Evolutionary conservation across 1,140 invertebrate species (phyloP), one percentile per base, ranked within the genome.

Genomic region (Saccostrea cuccullata): DNA sequence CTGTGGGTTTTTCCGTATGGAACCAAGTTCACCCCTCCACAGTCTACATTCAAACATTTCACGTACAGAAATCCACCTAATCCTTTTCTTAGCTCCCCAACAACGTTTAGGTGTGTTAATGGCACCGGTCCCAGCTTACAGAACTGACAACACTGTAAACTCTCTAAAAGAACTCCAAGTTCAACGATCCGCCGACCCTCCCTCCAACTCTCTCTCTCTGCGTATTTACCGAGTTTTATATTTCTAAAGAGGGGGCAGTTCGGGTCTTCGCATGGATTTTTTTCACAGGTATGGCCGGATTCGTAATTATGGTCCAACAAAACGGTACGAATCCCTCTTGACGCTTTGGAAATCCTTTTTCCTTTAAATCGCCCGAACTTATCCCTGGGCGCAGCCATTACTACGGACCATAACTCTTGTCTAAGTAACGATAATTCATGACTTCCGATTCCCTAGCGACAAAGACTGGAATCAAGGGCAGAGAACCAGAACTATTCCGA

Each of bases 41-140:
- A 85, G 23, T 86, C 60, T 4, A n/a, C 26, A 40, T 86, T 86
- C 26, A 58, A 15, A 40, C 85, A 83, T 30, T 60, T 36, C 1
- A 60, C 86, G 26, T 58, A 87, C 1, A 84, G 26, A 87, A 84
- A 87, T 0, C 87, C 86, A 20, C n/a, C 55, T 20, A 87, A 26
- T 55, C 86, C 73, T 83, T 83, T 83, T 30, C 77, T 55, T 0
- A 87, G 30, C 58, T 87, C 86, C 15, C 86, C 55, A 56, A 82
- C n/a, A 82, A 87, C 30, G 20, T 20, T 82, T 1, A 55, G 6
- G 9, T 60, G 83, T 0, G 86, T 87, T 67, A 87, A 87, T 26
- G 86, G 58, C 26, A 87, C 86, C 12, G 86, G 86, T n/a, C 77
- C 86, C 13, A 87, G 36, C 17, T 26, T 58, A 55, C 67, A 87